Conservation (phyloP, 2,113 vertebrate genomes). For the Odontesthes bonariensis region DNA sequence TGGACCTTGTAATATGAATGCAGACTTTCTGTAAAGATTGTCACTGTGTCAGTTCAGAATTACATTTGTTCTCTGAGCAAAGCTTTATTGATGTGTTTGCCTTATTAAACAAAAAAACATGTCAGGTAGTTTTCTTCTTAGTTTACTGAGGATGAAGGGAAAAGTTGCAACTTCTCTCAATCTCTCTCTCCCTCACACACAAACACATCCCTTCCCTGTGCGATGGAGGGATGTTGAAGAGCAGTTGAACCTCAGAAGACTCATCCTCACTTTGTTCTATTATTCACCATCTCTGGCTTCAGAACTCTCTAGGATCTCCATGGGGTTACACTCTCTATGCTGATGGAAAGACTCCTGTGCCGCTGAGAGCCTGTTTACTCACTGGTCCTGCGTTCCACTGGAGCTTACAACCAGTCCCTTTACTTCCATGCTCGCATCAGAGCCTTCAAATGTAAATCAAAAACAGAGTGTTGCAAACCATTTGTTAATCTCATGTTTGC, state of each 20-base stretch:
- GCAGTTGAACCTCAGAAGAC: constrained; percentile 82
- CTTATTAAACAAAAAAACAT: constrained; percentile 33
- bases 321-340: constrained; percentile 74
- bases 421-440: constrained; percentile 65
- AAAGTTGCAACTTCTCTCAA: constrained; percentile 37
- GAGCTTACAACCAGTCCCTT: constrained; percentile 69
- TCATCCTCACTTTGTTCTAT: constrained; percentile 87
- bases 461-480: constrained; percentile 57
- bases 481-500: constrained; percentile 70
- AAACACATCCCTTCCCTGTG: constrained; percentile 48
- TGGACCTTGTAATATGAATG: constrained; percentile 45
- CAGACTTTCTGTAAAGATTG: constrained; percentile 12
- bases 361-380: constrained; percentile 73
- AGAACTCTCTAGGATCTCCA: constrained; percentile 80
- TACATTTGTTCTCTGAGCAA: constrained; percentile 22
- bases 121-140: constrained; percentile 29
- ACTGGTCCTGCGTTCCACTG: constrained; percentile 39
- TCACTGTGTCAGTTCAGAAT: constrained; percentile 22
- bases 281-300: constrained; percentile 85
- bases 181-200: constrained; percentile 8
- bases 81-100: constrained; percentile 16
- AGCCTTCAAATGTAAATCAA: constrained; percentile 75
- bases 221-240: constrained; percentile 75
- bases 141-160: constrained; percentile 39
- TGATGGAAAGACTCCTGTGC: constrained; percentile 70